A percentile compares a stretch with the other conserved stretches of the same genome.
Evolutionary conservation across 2,888 invertebrate species (phyloP).

Genomic region (Tenthredo notha): DNA sequence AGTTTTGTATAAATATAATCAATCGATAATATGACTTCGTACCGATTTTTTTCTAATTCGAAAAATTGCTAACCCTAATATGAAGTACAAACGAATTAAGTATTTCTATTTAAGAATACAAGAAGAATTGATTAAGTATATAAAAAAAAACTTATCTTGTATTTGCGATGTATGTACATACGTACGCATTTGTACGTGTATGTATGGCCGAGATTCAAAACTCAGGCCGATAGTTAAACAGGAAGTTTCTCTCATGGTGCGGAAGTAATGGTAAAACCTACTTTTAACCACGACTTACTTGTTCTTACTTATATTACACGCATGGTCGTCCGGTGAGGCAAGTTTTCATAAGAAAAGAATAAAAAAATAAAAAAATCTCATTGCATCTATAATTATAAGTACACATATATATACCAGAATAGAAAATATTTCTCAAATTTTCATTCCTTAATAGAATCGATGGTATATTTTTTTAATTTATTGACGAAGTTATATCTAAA

Average conservation of each 20-base stretch:
- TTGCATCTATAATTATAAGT: no score
- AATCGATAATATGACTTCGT: neutral
- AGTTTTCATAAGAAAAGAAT: no score
- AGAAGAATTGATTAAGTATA: neutral
- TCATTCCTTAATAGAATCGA: neutral
- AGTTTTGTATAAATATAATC: neutral
- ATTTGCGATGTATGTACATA: neutral
- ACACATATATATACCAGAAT: neutral
- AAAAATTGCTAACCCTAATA: neutral
- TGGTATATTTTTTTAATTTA: neutral
- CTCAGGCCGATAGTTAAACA: neutral
- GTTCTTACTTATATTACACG: slow-evolving; percentile 12
- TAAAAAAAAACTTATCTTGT: neutral
- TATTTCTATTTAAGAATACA: neutral
- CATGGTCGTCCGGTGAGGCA: neutral
- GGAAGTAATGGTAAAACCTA: slow-evolving; percentile 29
- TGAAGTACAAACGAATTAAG: neutral
- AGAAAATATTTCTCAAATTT: neutral
- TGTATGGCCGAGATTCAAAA: neutral
- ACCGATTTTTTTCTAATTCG: neutral
- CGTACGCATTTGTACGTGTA: neutral
- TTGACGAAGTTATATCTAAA: neutral
- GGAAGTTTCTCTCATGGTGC: slow-evolving; percentile 29
- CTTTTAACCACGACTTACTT: slow-evolving; percentile 15
- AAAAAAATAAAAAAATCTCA: neutral